A percentile compares a stretch with the other conserved stretches of the same genome.
Conservation (phyloP, 2,888 invertebrate genomes). For the Tenthredo livida region DNA sequence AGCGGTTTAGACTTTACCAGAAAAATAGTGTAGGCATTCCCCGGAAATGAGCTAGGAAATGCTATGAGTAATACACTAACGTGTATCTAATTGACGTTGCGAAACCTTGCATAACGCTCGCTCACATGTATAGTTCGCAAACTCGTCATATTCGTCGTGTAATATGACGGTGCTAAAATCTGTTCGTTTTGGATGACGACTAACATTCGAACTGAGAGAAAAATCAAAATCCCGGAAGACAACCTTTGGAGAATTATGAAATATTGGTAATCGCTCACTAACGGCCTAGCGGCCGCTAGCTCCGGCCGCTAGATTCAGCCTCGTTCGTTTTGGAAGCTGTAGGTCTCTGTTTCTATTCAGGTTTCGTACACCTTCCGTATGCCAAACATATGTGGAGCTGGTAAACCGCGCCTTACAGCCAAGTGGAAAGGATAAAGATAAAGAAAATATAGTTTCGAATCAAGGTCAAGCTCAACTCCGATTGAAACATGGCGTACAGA, state of each 20-base stretch:
- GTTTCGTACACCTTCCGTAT: background rate
- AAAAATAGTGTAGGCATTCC: background rate
- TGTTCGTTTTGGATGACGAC: background rate
- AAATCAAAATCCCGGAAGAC: too few species aligned
- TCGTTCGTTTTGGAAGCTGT: background rate
- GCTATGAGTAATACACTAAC: background rate
- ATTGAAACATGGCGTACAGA: background rate
- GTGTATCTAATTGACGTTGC: background rate
- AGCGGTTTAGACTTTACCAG: background rate
- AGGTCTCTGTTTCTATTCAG: background rate
- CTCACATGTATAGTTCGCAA: background rate
- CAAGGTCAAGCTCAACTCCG: background rate
- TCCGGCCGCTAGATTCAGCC: too few species aligned
- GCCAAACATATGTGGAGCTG: background rate
- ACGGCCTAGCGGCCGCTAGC: too few species aligned
- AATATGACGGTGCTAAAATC: background rate
- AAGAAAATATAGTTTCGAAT: background rate
- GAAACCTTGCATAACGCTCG: slow-evolving; percentile 8
- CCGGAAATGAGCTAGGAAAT: background rate
- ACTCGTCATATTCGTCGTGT: background rate
- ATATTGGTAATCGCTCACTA: too few species aligned
- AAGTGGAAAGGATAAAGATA: too few species aligned
- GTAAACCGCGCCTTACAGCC: background rate
- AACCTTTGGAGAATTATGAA: too few species aligned
- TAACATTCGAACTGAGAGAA: too few species aligned